Conservation (phyloP, 64 coral and sea anemone species). For the Porites australiensis region DNA sequence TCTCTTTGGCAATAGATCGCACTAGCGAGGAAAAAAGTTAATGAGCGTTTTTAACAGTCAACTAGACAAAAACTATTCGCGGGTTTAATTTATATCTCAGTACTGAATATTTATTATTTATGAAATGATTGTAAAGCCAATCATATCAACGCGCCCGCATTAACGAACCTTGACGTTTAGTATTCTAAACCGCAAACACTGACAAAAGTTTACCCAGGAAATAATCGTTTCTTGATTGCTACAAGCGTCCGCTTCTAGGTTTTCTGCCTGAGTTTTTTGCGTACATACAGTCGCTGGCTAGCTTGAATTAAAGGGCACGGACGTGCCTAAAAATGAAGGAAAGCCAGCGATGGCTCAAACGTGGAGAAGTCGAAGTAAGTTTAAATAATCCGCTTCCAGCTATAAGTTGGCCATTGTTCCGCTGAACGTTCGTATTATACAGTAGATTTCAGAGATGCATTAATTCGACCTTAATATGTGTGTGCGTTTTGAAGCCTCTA, state of each 20-base stretch:
- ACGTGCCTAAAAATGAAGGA: not conserved
- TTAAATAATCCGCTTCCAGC: not conserved
- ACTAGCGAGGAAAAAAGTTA: too few species aligned
- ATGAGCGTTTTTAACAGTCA: too few species aligned
- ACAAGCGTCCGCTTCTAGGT: not conserved
- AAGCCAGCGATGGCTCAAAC: conserved; percentile 10
- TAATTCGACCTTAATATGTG: not conserved
- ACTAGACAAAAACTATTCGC: too few species aligned
- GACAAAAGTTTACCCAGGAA: not conserved
- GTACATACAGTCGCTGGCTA: not conserved
- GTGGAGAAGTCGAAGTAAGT: conserved; percentile 36
- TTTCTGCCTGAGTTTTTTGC: not conserved
- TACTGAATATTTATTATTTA: conserved; percentile 10
- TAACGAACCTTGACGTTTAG: not conserved
- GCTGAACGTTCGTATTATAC: not conserved
- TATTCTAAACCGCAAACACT: not conserved
- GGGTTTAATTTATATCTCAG: not conserved
- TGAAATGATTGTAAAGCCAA: not conserved
- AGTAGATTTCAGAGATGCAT: too few species aligned
- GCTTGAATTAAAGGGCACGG: not conserved
- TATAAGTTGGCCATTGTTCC: not conserved
- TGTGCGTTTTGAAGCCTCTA: too few species aligned
- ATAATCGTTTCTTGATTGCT: not conserved
- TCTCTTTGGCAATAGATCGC: too few species aligned
- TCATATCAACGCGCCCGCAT: not conserved